Percentiles rank a stretch among this genome's conserved stretches.
Evolutionary conservation across 2,113 vertebrate species (phyloP).

Genomic region (Zapus hudsonius): DNA sequence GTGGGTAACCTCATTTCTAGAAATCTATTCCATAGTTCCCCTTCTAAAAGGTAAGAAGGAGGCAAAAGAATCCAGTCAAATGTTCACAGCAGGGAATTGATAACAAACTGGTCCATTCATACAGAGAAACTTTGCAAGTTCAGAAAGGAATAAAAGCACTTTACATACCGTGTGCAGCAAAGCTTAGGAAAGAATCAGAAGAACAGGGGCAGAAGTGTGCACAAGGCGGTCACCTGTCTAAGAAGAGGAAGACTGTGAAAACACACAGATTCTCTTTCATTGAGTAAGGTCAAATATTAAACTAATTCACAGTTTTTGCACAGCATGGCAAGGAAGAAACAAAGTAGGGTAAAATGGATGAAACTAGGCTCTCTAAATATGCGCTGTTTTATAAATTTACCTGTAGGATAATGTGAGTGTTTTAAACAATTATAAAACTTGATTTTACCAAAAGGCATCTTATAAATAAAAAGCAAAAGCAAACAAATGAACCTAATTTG

Average conservation of each 20-base stretch:
- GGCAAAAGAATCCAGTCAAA: not conserved
- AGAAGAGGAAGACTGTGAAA: not conserved
- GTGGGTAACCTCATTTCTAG: not conserved
- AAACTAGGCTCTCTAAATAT: not conserved
- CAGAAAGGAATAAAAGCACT: not conserved
- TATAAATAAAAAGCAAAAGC: not conserved
- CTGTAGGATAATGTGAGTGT: not conserved
- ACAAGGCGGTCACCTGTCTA: not conserved
- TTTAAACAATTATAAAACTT: not conserved
- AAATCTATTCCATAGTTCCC: not conserved
- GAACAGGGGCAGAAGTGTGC: not conserved
- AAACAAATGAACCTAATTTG: not conserved
- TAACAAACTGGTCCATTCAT: not conserved
- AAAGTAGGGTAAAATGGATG: not conserved
- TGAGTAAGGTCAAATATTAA: not conserved
- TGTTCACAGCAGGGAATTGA: not conserved
- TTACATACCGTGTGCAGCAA: not conserved
- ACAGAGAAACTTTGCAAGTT: not conserved
- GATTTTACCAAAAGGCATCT: not conserved
- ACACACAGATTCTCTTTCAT: not conserved
- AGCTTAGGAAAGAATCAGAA: not conserved
- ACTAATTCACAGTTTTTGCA: not conserved
- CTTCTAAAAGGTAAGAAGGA: not conserved
- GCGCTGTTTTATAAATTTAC: not conserved
- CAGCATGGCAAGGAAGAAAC: not conserved